Percentiles rank a stretch among this genome's conserved stretches.
These are phyloP conservation scores for Drosophila cardini DNA, from an alignment of 1,140 invertebrate species.

Conservation along the genomic window DNA sequence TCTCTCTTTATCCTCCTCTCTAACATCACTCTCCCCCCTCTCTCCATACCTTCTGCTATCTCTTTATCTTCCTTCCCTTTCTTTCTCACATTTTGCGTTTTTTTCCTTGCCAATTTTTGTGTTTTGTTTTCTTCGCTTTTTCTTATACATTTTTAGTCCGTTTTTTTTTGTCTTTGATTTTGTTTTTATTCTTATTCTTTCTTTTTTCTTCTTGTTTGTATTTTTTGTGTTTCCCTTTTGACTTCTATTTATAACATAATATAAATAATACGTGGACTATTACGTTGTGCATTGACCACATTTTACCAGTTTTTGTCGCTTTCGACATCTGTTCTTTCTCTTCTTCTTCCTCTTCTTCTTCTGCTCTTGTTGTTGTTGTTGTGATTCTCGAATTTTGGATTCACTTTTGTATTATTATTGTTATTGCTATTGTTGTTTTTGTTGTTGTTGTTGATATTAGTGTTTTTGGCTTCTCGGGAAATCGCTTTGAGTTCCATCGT, in stretches of 20 bases:
- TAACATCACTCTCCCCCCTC: constrained; percentile 1
- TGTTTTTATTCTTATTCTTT: constrained; percentile 34
- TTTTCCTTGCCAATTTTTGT: constrained; percentile 31
- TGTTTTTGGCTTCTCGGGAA: constrained; percentile 11
- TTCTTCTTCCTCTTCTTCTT: too few relatives aligned
- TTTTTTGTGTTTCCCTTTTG: constrained; percentile 34
- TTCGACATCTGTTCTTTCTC: constrained; percentile 40
- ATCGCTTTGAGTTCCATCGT: constrained; percentile 29
- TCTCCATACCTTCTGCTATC: neutral
- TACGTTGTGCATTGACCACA: constrained; percentile 49
- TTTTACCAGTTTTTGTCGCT: constrained; percentile 49
- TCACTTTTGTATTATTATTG: constrained; percentile 14
- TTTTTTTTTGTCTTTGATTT: constrained; percentile 18
- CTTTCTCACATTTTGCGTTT: neutral
- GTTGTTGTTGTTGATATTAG: constrained; percentile 19
- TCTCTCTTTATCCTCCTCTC: too few relatives aligned
- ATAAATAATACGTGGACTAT: constrained; percentile 52
- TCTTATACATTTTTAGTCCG: neutral
- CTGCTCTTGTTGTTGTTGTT: constrained; percentile 1
- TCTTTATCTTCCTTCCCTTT: neutral
- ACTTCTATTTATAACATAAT: constrained; percentile 47
- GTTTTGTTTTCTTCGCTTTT: neutral
- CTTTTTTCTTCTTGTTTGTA: constrained; percentile 42
- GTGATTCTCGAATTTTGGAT: neutral
- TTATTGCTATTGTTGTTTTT: constrained; percentile 37